Base-by-base conservation (phyloP, 2,888 invertebrate species). In the Drosophila atripex region DNA sequence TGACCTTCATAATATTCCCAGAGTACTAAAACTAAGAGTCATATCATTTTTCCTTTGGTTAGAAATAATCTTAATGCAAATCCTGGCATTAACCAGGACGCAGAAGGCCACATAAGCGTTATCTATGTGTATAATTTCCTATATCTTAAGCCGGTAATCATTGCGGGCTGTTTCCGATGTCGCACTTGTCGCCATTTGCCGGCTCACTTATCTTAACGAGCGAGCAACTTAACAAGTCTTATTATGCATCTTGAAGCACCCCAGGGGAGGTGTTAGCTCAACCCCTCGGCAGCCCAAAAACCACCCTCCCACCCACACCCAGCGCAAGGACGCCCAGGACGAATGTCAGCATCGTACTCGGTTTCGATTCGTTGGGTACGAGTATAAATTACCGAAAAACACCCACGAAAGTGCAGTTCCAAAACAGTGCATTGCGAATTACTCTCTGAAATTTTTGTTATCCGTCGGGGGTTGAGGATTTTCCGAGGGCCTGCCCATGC, bases 141-240 rank as follows among this genome's bases (percentile, higher is more conserved):
- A 64, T 71, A 78, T 77, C 86, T 75, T 71, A 59, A 76, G 77
- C 79, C 64, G 77, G 78, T 77, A 79, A 80, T 77, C 74, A 77
- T 80, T 79, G 85, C 52, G 82, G 85, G 73, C 74, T 80, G 80
- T 77, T 80, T 65, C 56, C 68, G 52, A 65, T 54, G 69, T 80
- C 76, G 73, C 79, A 86, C 85, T 79, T 86, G 80, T 82, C 86
- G 78, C 85, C 79, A 84, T 84, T 86, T 84, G 79, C 78, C 79
- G 84, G 80, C 72, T 84, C 85, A 84, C 85, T 84, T 86, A 84
- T 84, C 84, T 84, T 84, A 84, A 86, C 87, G 84, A 84, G 71
- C 87, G 75, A 76, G 82, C 75, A 78, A 86, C 84, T 84, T 86
- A 86, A 86, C 84, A 82, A 86, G 83, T 82, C 80, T 86, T 82